phyloP scores from a whole-genome alignment of 2,113 vertebrate genomes.

The Dunckerocampus dactyliophorus region DNA sequence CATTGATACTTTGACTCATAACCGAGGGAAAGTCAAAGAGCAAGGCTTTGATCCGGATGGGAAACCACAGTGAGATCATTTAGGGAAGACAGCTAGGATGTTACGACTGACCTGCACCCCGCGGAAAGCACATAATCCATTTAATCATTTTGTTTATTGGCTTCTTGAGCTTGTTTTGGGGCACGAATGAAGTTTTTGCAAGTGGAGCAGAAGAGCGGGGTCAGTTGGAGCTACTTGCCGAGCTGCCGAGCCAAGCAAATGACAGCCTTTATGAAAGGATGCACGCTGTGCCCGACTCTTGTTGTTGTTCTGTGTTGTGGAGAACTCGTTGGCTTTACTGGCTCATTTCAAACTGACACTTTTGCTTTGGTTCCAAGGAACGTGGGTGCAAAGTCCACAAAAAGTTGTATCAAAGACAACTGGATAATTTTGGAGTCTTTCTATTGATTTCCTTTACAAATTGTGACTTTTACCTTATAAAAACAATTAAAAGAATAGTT shows the following conservation, averaged over 20 bases:
- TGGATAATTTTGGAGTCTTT: no score
- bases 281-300: background rate
- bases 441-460: no score
- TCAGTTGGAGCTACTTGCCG: background rate
- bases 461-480: no score
- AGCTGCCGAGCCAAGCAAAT: background rate
- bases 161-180: slow-evolving; percentile 3
- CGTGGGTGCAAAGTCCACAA: no score
- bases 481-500: no score
- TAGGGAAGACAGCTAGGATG: slow-evolving; percentile 1
- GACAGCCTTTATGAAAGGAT: background rate
- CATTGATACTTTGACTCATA: slow-evolving; percentile 52
- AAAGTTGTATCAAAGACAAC: no score
- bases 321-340: background rate
- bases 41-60: slow-evolving; percentile 42
- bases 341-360: background rate
- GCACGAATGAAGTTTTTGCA: background rate
- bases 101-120: slow-evolving; percentile 12
- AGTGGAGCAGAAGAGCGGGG: slow-evolving; percentile 2
- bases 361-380: no score
- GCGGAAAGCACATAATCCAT: background rate
- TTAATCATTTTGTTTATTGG: background rate
- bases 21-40: slow-evolving; percentile 47
- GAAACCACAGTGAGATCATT: slow-evolving; percentile 26
- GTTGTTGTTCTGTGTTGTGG: slow-evolving; percentile 8